Evolutionary conservation across 2,888 invertebrate genomes (phyloP).

Genomic region (Lochmaea crataegi): DNA sequence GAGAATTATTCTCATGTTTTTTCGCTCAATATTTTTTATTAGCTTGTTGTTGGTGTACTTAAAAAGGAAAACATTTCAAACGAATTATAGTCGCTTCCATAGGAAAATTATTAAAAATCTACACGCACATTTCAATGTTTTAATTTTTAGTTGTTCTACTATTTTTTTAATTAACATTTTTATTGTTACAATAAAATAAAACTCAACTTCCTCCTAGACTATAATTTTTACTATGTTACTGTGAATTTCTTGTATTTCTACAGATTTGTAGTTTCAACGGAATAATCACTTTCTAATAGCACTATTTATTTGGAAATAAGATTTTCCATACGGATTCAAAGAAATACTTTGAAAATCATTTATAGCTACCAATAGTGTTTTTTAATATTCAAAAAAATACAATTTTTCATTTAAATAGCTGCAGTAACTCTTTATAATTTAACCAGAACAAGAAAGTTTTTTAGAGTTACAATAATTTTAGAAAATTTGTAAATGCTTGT

Average conservation of each 20-base stretch:
- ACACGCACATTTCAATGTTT: too few relatives aligned
- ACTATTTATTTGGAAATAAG: background rate
- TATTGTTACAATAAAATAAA: background rate
- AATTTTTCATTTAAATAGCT: background rate
- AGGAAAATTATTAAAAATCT: too few relatives aligned
- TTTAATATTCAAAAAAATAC: slow-evolving; percentile 1
- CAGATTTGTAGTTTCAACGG: slow-evolving; percentile 48
- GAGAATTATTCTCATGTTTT: too few relatives aligned
- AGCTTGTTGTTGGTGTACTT: too few relatives aligned
- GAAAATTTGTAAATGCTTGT: too few relatives aligned
- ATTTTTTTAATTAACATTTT: slow-evolving; percentile 8
- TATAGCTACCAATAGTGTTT: slow-evolving; percentile 47
- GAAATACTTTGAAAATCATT: slow-evolving; percentile 12
- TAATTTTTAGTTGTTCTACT: too few relatives aligned
- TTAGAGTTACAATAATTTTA: too few relatives aligned
- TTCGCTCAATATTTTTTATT: too few relatives aligned
- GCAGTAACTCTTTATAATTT: slow-evolving; percentile 3
- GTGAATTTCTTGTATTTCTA: slow-evolving; percentile 46
- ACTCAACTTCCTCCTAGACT: slow-evolving; percentile 1
- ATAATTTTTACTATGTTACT: background rate
- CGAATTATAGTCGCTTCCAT: too few relatives aligned
- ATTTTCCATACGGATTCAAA: background rate
- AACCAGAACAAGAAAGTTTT: too few relatives aligned
- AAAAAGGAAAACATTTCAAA: too few relatives aligned
- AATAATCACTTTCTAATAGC: slow-evolving; percentile 40